Evolutionary conservation across 2,888 invertebrate species (phyloP).

Genomic region (Diplazon laetatorius): DNA sequence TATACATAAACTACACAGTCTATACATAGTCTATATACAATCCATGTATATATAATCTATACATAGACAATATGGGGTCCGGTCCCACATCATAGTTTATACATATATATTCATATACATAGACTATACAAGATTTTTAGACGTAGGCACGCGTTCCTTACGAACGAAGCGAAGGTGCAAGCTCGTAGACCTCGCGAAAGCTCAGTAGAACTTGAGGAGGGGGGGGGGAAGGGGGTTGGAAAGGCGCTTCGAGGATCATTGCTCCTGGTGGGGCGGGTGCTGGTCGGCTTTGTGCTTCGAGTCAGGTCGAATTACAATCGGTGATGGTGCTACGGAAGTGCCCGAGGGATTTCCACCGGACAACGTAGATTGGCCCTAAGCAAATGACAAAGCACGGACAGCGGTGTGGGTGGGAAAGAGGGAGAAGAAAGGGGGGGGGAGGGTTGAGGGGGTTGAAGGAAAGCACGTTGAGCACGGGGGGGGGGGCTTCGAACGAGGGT

Average conservation of each 20-base stretch:
- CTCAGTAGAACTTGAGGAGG: neutral
- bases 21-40: too few relatives aligned
- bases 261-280: constrained; percentile 63
- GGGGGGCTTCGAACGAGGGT: constrained; percentile 57
- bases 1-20: too few relatives aligned
- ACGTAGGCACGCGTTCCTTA: neutral
- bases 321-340: constrained; percentile 71
- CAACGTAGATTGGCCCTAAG: constrained; percentile 77
- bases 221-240: neutral
- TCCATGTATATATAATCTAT: too few relatives aligned
- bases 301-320: constrained; percentile 79
- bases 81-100: too few relatives aligned
- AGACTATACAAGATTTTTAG: too few relatives aligned
- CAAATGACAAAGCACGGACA: constrained; percentile 79
- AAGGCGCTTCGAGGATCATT: constrained; percentile 60
- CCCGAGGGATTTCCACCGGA: constrained; percentile 70
- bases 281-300: constrained; percentile 71
- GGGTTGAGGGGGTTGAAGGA: constrained; percentile 14
- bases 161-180: constrained; percentile 26
- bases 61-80: too few relatives aligned
- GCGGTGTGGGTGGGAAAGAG: constrained; percentile 41
- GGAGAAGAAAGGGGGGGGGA: constrained; percentile 21
- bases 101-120: too few relatives aligned
- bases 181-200: constrained; percentile 22
- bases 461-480: constrained; percentile 45